These are phyloP conservation scores for Sula dactylatra DNA, from an alignment of 2,113 vertebrate species.

Conservation along the genomic window DNA sequence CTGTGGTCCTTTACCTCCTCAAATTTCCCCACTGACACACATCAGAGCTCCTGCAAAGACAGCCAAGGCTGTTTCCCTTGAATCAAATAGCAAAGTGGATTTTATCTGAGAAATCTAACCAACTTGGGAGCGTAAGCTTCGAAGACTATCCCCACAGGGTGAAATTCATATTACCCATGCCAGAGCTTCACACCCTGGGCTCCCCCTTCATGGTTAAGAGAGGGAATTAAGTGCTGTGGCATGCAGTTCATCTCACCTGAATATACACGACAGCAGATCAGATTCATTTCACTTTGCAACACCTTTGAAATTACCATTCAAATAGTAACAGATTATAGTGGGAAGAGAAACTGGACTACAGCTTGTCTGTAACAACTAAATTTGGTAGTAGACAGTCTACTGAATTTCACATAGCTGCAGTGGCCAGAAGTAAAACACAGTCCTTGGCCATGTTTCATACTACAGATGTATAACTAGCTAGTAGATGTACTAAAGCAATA, in stretches of 20 bases:
- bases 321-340: not conserved
- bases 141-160: not conserved
- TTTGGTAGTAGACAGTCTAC: not conserved
- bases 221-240: not conserved
- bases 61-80: not conserved
- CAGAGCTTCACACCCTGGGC: not conserved
- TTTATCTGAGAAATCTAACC: not conserved
- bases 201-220: not conserved
- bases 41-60: not conserved
- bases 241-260: not conserved
- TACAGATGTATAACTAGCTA: not conserved
- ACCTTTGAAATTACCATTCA: not conserved
- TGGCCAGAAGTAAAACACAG: not conserved
- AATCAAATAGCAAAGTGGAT: not conserved
- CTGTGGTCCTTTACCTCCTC: conserved; percentile 24
- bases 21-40: conserved; percentile 13
- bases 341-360: not conserved
- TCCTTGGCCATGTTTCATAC: not conserved
- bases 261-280: not conserved
- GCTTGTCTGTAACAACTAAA: not conserved
- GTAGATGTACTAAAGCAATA: not conserved
- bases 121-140: not conserved
- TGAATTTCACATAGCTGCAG: not conserved
- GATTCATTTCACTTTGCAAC: not conserved
- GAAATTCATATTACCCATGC: not conserved